A percentile compares a stretch with the other conserved stretches of the same genome.
These are phyloP conservation scores for Ictalurus furcatus DNA, from an alignment of 2,113 vertebrate genomes.

Conservation along the genomic window DNA sequence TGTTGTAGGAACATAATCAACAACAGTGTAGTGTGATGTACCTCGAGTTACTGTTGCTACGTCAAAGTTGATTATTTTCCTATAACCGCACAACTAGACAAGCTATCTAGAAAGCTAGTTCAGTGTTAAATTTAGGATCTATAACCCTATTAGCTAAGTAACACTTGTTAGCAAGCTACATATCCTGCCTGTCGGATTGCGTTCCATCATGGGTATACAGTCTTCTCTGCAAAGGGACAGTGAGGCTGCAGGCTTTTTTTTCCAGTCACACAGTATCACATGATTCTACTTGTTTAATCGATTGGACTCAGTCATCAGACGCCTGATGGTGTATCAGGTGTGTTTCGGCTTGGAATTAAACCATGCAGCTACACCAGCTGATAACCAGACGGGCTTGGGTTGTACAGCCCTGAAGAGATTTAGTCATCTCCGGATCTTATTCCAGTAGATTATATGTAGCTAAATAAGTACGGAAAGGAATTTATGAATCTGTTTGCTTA, in stretches of 20 bases:
- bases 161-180: neutral
- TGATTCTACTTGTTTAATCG: neutral
- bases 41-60: neutral
- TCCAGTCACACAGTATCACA: neutral
- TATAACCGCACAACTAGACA: neutral
- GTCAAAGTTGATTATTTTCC: neutral
- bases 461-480: neutral
- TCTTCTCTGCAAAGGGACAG: neutral
- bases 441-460: neutral
- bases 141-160: neutral
- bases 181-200: neutral
- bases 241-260: neutral
- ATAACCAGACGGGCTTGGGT: neutral
- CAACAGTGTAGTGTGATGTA: neutral
- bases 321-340: constrained; percentile 14
- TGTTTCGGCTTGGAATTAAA: neutral
- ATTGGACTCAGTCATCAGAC: neutral
- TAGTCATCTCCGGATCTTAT: neutral
- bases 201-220: neutral
- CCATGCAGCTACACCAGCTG: neutral
- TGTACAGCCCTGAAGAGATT: neutral
- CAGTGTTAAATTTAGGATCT: neutral
- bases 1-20: neutral
- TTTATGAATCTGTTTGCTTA: neutral
- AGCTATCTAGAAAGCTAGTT: neutral